Evolutionary conservation across 2,888 invertebrate species (phyloP).

Genomic region (Caenorhabditis sulstoni): DNA sequence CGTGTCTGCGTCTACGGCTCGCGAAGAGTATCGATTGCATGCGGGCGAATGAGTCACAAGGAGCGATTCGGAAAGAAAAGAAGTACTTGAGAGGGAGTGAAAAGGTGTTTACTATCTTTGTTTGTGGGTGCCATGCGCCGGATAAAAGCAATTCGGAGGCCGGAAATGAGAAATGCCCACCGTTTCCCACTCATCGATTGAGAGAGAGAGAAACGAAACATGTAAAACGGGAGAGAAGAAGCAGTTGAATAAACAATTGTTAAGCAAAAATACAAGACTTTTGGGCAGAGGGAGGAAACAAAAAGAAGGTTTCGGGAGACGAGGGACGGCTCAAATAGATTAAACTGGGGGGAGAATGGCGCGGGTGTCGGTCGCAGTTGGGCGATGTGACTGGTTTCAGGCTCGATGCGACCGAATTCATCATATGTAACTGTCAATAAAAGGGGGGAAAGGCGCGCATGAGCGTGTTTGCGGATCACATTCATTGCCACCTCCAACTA

Average conservation of each 20-base stretch:
- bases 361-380: slow-evolving; percentile 27
- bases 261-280: slow-evolving; percentile 9
- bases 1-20: slow-evolving; percentile 2
- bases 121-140: slow-evolving; percentile 20
- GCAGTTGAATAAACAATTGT: slow-evolving; percentile 6
- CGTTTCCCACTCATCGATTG: slow-evolving; percentile 20
- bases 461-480: slow-evolving; percentile 45
- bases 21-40: slow-evolving; percentile 32
- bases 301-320: slow-evolving; percentile 11
- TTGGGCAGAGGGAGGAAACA: slow-evolving; percentile 20
- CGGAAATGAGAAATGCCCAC: slow-evolving; percentile 38
- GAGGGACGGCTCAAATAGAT: slow-evolving; percentile 45
- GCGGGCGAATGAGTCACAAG: slow-evolving; percentile 29
- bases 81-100: slow-evolving; percentile 43
- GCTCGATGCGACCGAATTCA: slow-evolving; percentile 3
- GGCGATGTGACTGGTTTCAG: slow-evolving; percentile 45
- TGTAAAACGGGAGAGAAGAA: slow-evolving; percentile 32
- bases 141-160: slow-evolving; percentile 47
- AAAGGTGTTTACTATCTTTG: slow-evolving; percentile 52
- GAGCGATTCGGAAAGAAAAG: slow-evolving; percentile 15
- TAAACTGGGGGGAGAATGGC: slow-evolving; percentile 24
- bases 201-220: not conserved
- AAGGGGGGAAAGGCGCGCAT: slow-evolving; percentile 33
- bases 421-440: slow-evolving; percentile 37
- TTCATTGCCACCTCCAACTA: slow-evolving; percentile 2